These are phyloP conservation scores for Anarrhichthys ocellatus DNA, from an alignment of 2,113 vertebrate genomes.

Conservation along the genomic window DNA sequence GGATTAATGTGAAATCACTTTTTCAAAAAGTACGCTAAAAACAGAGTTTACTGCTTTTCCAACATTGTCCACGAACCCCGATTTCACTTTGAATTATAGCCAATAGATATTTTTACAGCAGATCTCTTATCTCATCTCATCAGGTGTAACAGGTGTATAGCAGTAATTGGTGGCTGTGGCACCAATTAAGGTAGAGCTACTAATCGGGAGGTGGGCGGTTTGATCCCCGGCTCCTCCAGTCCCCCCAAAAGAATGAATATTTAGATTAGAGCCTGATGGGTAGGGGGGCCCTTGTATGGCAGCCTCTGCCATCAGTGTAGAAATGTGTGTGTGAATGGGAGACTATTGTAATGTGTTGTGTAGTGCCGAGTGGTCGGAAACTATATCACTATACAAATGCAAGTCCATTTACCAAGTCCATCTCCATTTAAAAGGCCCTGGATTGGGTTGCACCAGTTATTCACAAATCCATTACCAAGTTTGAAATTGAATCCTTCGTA, in stretches of 20 bases:
- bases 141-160: background rate
- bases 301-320: too few species aligned
- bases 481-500: background rate
- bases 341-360: too few species aligned
- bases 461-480: background rate
- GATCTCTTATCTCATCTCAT: background rate
- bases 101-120: background rate
- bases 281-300: too few species aligned
- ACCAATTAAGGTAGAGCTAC: too few species aligned
- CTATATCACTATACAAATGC: too few species aligned
- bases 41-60: background rate
- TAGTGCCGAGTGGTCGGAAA: too few species aligned
- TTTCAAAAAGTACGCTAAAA: background rate
- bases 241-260: too few species aligned
- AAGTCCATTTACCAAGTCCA: background rate
- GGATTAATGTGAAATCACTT: background rate
- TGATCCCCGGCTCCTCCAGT: too few species aligned
- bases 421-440: background rate
- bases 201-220: too few species aligned
- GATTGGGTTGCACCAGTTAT: background rate
- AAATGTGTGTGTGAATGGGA: too few species aligned
- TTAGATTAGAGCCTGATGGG: too few species aligned
- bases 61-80: background rate
- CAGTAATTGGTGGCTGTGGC: too few species aligned
- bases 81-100: background rate